phyloP scores from a whole-genome alignment of 1,140 invertebrate genomes.

The Brachionus calyciflorus region DNA sequence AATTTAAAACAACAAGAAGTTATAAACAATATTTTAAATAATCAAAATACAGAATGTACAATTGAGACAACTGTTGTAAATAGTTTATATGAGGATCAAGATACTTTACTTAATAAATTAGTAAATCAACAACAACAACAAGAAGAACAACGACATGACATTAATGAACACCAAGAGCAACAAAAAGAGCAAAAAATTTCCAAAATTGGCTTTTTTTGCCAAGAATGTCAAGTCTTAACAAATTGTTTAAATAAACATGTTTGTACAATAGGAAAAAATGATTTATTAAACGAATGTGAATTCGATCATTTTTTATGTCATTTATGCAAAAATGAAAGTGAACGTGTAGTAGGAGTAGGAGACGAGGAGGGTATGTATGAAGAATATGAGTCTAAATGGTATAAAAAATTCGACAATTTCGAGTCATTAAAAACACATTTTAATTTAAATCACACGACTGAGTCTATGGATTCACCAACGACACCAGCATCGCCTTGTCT shows the following conservation, averaged over 20 bases:
- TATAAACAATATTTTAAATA: not conserved
- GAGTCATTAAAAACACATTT: not conserved
- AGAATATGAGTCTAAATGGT: not conserved
- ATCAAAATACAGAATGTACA: not conserved
- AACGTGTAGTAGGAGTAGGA: not conserved
- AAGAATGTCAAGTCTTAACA: no score
- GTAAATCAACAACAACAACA: not conserved
- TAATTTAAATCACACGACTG: not conserved
- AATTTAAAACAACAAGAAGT: slow-evolving; percentile 30
- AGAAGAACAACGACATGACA: not conserved
- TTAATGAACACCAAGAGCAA: no score
- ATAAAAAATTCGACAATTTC: not conserved
- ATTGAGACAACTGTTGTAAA: slow-evolving; percentile 41
- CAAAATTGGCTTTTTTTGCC: no score
- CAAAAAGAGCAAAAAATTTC: no score
- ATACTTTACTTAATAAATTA: not conserved
- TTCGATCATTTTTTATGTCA: not conserved
- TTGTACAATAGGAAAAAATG: no score
- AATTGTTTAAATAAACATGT: no score
- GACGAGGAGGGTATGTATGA: no score
- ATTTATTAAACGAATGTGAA: not conserved
- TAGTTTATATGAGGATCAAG: slow-evolving; percentile 24
- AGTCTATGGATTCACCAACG: not conserved
- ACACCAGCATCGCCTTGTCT: not conserved
- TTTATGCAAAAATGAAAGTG: not conserved